Conservation (phyloP, 2,113 vertebrate genomes). For the Bambusicola thoracicus region DNA sequence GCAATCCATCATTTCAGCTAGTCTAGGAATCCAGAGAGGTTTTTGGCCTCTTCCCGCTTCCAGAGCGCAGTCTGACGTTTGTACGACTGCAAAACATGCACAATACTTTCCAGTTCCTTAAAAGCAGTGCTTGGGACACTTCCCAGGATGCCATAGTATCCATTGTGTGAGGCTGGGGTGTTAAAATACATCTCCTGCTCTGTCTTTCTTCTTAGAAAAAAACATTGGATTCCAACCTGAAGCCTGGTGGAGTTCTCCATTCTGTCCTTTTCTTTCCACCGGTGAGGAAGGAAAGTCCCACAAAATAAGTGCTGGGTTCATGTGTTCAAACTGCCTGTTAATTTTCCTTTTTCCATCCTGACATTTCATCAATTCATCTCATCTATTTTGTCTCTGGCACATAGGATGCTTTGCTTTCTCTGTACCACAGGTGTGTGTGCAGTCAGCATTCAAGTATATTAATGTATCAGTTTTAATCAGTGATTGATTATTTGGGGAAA, state of each 20-base stretch:
- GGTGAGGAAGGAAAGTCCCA: not conserved
- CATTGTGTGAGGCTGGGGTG: rapidly evolving
- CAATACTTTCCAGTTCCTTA: not conserved
- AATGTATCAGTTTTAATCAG: not conserved
- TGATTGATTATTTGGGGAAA: not conserved
- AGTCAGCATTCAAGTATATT: not conserved
- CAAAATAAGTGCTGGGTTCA: not conserved
- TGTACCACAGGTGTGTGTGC: not conserved
- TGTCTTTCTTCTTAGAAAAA: not conserved
- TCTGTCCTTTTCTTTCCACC: not conserved
- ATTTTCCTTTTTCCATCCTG: not conserved
- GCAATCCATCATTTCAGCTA: not conserved
- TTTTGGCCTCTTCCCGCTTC: not conserved
- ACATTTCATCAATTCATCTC: not conserved
- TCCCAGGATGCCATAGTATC: not conserved
- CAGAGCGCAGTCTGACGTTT: not conserved
- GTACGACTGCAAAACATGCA: not conserved
- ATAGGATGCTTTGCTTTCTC: not conserved
- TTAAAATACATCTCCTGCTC: rapidly evolving
- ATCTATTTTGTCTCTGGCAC: not conserved
- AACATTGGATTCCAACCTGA: not conserved
- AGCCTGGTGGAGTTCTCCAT: not conserved
- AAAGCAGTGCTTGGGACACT: rapidly evolving
- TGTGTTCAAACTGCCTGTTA: not conserved
- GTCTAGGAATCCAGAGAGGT: not conserved